A percentile compares a stretch with the other conserved stretches of the same genome.
Evolutionary conservation across 1,140 invertebrate species (phyloP).

Genomic region (Trachymyrmex septentrionalis): DNA sequence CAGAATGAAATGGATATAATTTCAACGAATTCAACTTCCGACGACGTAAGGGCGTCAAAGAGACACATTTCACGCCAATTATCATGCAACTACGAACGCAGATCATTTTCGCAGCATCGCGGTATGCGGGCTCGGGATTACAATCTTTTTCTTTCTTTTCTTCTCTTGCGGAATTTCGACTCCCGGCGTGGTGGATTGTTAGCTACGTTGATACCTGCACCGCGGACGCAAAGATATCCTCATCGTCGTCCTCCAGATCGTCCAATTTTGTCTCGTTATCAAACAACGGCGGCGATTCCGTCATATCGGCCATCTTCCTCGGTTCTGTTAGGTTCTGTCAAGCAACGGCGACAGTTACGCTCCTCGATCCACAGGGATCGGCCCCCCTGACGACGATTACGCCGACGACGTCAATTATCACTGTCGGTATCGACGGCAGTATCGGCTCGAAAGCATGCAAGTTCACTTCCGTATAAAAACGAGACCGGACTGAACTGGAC

Average conservation of each 20-base stretch:
- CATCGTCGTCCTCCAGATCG: conserved; percentile 91
- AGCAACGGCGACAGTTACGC: conserved; percentile 44
- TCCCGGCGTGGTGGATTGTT: neutral
- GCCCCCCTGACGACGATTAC: conserved; percentile 70
- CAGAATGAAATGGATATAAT: neutral
- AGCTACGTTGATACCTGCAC: conserved; percentile 88
- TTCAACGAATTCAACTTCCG: neutral
- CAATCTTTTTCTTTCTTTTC: neutral
- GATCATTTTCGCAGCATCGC: neutral
- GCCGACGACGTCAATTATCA: conserved; percentile 61
- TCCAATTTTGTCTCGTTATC: conserved; percentile 89
- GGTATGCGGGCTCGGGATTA: neutral
- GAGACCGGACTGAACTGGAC: neutral
- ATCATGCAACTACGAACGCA: neutral
- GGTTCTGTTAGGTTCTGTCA: conserved; percentile 80
- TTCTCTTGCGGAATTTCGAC: neutral
- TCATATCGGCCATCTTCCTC: conserved; percentile 89
- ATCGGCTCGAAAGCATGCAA: neutral
- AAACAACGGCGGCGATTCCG: conserved; percentile 90
- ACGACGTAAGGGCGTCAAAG: neutral
- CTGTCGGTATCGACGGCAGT: conserved; percentile 7
- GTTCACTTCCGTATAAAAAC: neutral
- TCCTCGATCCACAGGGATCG: neutral
- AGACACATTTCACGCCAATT: neutral
- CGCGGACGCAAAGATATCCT: conserved; percentile 93